Conservation (phyloP, 2,888 invertebrate genomes). For the Anorthoa munda region DNA sequence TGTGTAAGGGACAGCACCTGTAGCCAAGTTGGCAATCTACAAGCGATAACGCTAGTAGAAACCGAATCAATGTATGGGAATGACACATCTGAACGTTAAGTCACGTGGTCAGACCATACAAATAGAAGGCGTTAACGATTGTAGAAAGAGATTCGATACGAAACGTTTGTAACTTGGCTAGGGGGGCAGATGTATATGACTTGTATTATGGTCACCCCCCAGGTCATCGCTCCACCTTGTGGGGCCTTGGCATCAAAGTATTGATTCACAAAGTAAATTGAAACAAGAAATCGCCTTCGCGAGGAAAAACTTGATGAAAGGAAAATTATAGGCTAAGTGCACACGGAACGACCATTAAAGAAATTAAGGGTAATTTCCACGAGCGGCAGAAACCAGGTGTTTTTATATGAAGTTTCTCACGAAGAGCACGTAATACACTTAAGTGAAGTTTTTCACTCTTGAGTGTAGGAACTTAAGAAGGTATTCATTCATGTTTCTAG, state of each 20-base stretch:
- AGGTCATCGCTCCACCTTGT: background rate
- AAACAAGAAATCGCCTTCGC: slow-evolving; percentile 10
- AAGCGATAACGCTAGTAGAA: no score
- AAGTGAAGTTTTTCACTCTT: slow-evolving; percentile 35
- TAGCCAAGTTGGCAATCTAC: no score
- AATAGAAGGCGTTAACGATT: no score
- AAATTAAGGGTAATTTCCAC: slow-evolving; percentile 57
- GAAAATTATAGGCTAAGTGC: slow-evolving; percentile 40
- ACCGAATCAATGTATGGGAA: no score
- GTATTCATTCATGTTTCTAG: slow-evolving; percentile 14
- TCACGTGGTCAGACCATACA: no score
- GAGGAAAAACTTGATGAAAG: slow-evolving; percentile 37
- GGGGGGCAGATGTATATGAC: no score
- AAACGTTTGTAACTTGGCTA: no score
- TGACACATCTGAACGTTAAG: no score
- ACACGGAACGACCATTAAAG: slow-evolving; percentile 42
- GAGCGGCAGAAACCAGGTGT: slow-evolving; percentile 35
- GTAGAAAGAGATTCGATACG: no score
- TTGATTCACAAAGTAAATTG: slow-evolving; percentile 11
- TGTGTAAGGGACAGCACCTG: no score
- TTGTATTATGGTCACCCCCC: background rate
- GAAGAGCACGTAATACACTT: slow-evolving; percentile 31
- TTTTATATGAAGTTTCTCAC: slow-evolving; percentile 48
- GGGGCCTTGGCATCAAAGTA: background rate
- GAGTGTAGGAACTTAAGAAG: background rate